A percentile compares a stretch with the other conserved stretches of the same genome.
These are phyloP conservation scores for Pteria penguin DNA, from an alignment of 2,888 invertebrate genomes.

Conservation along the genomic window DNA sequence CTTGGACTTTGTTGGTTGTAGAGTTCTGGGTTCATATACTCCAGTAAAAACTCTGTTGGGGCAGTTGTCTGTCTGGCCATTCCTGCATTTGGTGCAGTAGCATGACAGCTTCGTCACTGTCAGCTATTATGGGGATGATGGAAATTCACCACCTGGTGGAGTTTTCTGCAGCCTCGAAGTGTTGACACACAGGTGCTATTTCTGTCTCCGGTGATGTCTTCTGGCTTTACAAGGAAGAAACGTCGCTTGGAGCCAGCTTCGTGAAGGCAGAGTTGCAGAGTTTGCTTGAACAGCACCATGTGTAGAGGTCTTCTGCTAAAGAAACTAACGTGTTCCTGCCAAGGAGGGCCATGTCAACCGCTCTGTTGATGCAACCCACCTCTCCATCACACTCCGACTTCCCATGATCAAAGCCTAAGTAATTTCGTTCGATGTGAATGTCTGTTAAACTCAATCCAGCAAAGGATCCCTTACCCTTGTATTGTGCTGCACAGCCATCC, in stretches of 20 bases:
- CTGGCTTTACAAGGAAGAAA: slow-evolving; percentile 39
- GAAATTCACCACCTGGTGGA: slow-evolving; percentile 37
- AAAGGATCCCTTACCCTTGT: slow-evolving; percentile 50
- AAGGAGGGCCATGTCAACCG: slow-evolving; percentile 47
- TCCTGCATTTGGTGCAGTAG: slow-evolving; percentile 31
- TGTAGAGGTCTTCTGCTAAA: slow-evolving; percentile 41
- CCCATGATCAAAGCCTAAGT: slow-evolving; percentile 49
- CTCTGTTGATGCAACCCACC: slow-evolving; percentile 40
- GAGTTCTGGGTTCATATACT: too few relatives aligned
- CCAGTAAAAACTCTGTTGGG: slow-evolving; percentile 17
- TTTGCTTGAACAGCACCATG: slow-evolving; percentile 21
- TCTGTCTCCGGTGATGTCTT: slow-evolving; percentile 43
- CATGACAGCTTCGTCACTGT: slow-evolving; percentile 35
- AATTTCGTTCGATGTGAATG: slow-evolving; percentile 35
- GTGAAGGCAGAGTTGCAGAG: slow-evolving; percentile 33
- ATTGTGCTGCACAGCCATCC: slow-evolving; percentile 51
- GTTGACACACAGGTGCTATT: slow-evolving; percentile 46
- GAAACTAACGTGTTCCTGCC: slow-evolving; percentile 44
- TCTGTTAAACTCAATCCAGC: slow-evolving; percentile 24
- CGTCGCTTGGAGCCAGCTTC: slow-evolving; percentile 30
- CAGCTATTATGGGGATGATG: slow-evolving; percentile 22
- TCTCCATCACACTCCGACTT: slow-evolving; percentile 50
- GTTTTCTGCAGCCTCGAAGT: slow-evolving; percentile 31
- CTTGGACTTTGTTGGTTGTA: too few relatives aligned
- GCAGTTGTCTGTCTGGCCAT: slow-evolving; percentile 1